Evolutionary conservation across 64 coral and sea anemone genomes (phyloP).

Genomic region (Catalaphyllia jardinei): DNA sequence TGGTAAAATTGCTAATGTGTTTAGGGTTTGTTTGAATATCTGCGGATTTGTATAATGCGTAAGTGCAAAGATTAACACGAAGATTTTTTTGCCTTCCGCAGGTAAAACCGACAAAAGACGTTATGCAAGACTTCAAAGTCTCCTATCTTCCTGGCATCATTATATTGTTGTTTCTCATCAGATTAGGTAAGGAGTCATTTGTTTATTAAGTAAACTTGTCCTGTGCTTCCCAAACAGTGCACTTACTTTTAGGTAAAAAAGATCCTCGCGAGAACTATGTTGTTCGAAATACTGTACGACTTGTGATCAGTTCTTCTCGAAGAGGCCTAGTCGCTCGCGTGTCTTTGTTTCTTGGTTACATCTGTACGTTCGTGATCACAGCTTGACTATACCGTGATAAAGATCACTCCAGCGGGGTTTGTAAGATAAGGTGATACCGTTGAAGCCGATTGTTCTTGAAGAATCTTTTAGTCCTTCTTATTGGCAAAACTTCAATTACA

Average conservation of each 20-base stretch:
- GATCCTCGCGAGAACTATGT: neutral
- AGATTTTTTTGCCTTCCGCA: constrained; percentile 8
- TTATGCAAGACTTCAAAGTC: neutral
- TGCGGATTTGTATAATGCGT: neutral
- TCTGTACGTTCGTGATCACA: constrained; percentile 3
- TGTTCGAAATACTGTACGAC: neutral
- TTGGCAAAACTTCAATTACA: constrained; percentile 22
- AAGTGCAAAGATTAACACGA: constrained; percentile 6
- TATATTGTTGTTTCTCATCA: constrained; percentile 9
- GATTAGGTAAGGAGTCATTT: constrained; percentile 19
- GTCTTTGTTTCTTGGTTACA: neutral
- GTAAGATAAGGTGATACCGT: constrained; percentile 21
- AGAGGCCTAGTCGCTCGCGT: neutral
- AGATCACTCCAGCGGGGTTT: constrained; percentile 7
- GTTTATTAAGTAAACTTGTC: neutral
- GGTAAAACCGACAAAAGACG: neutral
- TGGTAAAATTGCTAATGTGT: neutral
- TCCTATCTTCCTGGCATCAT: constrained; percentile 9
- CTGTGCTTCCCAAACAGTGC: neutral
- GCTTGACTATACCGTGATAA: neutral
- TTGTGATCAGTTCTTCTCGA: neutral
- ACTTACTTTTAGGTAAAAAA: neutral
- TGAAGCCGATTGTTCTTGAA: constrained; percentile 39
- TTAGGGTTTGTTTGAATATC: constrained; percentile 24
- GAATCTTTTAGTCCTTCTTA: neutral